phyloP scores from a whole-genome alignment of 2,888 invertebrate species.

The Vandiemenella viatica region DNA sequence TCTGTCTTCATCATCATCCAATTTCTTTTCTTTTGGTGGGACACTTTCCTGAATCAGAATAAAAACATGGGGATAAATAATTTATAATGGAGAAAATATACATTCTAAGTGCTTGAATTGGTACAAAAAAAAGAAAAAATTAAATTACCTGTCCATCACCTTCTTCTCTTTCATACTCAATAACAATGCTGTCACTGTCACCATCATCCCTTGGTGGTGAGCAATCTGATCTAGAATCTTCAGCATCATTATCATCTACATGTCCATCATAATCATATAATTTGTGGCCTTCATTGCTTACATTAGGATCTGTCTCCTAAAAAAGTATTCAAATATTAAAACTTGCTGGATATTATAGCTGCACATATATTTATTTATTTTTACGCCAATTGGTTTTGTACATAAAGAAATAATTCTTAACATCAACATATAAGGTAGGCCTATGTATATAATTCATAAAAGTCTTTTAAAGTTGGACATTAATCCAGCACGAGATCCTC shows the following conservation, averaged over 20 bases:
- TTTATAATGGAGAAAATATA: neutral
- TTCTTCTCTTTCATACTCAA: slow-evolving; percentile 45
- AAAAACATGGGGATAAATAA: neutral
- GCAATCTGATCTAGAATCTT: neutral
- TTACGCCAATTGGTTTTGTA: too few relatives aligned
- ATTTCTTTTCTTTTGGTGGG: slow-evolving; percentile 39
- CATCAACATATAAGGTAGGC: too few relatives aligned
- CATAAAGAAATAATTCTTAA: too few relatives aligned
- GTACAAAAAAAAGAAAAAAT: too few relatives aligned
- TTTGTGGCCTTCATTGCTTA: slow-evolving; percentile 6
- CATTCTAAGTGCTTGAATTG: too few relatives aligned
- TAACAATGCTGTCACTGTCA: slow-evolving; percentile 31
- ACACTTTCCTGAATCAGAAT: slow-evolving; percentile 9
- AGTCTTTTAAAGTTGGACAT: too few relatives aligned
- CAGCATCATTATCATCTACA: slow-evolving; percentile 4
- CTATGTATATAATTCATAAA: too few relatives aligned
- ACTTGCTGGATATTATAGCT: neutral
- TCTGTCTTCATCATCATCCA: slow-evolving; percentile 87
- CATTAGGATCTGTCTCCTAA: slow-evolving; percentile 6
- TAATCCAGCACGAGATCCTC: too few relatives aligned
- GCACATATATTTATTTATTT: too few relatives aligned
- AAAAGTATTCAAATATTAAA: neutral
- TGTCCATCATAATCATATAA: slow-evolving; percentile 9
- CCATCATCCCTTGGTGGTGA: slow-evolving; percentile 7
- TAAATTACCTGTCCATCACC: slow-evolving; percentile 52